Base-by-base conservation (phyloP, 2,797 vertebrate genomes). In the Trachurus trachurus region DNA sequence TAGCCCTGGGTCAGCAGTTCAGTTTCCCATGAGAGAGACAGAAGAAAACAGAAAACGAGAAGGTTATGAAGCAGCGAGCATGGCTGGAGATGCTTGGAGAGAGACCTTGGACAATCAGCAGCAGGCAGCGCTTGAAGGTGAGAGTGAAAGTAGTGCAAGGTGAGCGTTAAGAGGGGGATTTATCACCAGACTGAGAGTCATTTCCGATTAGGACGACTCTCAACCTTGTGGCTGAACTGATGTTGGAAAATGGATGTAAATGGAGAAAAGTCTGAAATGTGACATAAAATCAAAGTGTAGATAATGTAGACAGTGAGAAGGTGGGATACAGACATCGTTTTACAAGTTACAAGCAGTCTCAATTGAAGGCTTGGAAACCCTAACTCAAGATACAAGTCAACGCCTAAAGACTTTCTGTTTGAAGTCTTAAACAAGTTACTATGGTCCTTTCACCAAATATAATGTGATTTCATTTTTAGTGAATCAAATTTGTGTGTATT, bases 111-210 rank as follows among this genome's bases (percentile, higher is more conserved):
- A 81, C 76, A 53, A 79, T 80, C 67, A 82, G 76, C 37, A 64
- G 61, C 50, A 60, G 66, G 29, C 71, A 68, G 67, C 52, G 19
- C 61, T 70, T 86, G 83, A 86, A 88, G 86, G 86, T 86, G 77
- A 87, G 86, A 61, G 15, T 71, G 59, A 79, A 92, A 89, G 71
- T 87, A 74, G 89, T 50, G 47, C 87, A 88, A 86, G 83, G 86
- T 88, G 81, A 84, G 65, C 7, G 17, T 66, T 59, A 83, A 77
- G 56, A 83, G 68, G 64, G 68, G 80, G 79, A 88, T 90, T 81
- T 65, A 80, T 90, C 71, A 87, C 67, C 76, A 59, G 47, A 50
- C 76, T 29, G 65, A 71, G 59, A 71, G 50, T 71, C 57, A 26
- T 68, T 60, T 82, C 59, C 37, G 73, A n/a, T 65, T n/a, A 53